phyloP scores from a whole-genome alignment of 2,113 vertebrate genomes.

The Phaethon lepturus region DNA sequence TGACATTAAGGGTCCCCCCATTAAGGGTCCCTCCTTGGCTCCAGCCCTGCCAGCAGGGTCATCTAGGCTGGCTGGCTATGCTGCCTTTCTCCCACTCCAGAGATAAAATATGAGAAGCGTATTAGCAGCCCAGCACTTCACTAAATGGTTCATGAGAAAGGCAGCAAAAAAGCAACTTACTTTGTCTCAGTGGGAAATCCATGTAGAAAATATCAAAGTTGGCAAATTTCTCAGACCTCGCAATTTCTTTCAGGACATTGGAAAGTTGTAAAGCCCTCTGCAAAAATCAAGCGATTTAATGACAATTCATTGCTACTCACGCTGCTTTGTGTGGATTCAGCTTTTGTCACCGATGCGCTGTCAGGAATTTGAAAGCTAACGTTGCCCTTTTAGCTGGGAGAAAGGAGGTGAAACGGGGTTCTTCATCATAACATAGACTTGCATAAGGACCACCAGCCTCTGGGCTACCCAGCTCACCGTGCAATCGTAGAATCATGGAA shows the following conservation, averaged over 20 bases:
- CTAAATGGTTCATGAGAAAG: not conserved
- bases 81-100: not conserved
- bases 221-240: conserved; percentile 65
- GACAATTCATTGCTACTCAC: not conserved
- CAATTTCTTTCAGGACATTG: conserved; percentile 70
- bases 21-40: not conserved
- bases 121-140: not conserved
- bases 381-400: not conserved
- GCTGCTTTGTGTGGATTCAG: not conserved
- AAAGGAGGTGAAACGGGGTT: not conserved
- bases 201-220: conserved; percentile 77
- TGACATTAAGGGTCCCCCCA: not conserved
- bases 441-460: not conserved
- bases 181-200: conserved; percentile 76
- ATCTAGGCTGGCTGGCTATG: not conserved
- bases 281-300: not conserved
- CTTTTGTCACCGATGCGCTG: not conserved
- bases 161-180: conserved; percentile 64
- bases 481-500: too few species aligned
- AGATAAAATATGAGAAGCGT: not conserved
- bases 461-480: not conserved
- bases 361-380: not conserved
- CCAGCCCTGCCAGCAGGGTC: not conserved
- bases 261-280: conserved; percentile 82
- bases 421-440: not conserved